phyloP scores from a whole-genome alignment of 2,888 invertebrate species.

The Pyralis farinalis region DNA sequence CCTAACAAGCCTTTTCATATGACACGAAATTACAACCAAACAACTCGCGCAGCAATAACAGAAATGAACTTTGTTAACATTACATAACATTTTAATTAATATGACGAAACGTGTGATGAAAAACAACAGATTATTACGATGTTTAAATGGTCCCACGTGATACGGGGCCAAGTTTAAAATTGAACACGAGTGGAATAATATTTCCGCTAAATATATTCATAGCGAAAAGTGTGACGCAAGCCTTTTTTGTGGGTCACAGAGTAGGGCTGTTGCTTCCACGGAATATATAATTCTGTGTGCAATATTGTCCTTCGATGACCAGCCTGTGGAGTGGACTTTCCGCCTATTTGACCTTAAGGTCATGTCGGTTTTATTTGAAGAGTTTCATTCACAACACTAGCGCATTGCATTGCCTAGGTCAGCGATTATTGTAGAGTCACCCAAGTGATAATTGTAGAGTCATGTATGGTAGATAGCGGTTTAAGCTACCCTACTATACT shows the following conservation, averaged over 20 bases:
- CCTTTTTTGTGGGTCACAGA: conserved; percentile 5
- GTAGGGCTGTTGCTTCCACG: background rate
- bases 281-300: conserved; percentile 5
- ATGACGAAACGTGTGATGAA: conserved; percentile 2
- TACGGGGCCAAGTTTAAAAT: conserved; percentile 8
- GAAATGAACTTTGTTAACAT: conserved; percentile 2
- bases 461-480: too few species aligned
- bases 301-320: background rate
- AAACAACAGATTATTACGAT: conserved; percentile 2
- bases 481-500: too few species aligned
- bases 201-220: conserved; percentile 12
- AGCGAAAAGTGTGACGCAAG: conserved; percentile 4
- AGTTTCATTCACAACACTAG: too few species aligned
- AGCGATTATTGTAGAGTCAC: too few species aligned
- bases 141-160: background rate
- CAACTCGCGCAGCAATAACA: background rate
- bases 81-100: conserved; percentile 1
- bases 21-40: too few species aligned
- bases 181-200: conserved; percentile 5
- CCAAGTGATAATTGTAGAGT: too few species aligned
- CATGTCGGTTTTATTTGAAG: background rate
- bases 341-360: background rate
- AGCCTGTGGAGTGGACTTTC: background rate
- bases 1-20: too few species aligned
- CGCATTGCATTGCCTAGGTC: too few species aligned